phyloP scores from a whole-genome alignment of 2,113 vertebrate species.

The Blennius ocellaris region DNA sequence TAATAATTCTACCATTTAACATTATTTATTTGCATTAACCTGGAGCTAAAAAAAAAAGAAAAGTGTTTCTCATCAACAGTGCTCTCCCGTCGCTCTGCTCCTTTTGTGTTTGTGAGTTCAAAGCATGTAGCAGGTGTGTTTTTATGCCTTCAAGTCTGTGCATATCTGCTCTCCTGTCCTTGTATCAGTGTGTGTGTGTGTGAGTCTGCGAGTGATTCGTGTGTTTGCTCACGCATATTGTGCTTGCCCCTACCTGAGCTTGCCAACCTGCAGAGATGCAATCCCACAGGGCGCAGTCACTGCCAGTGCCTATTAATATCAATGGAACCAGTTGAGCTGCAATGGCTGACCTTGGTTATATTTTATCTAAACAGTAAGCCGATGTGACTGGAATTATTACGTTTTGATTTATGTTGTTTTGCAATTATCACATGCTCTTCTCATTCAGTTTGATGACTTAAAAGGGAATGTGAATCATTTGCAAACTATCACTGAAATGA shows the following conservation, averaged over 20 bases:
- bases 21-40: no score
- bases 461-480: background rate
- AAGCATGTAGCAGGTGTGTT: background rate
- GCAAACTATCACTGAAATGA: background rate
- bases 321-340: constrained; percentile 58
- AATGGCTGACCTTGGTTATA: constrained; percentile 61
- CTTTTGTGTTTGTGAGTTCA: background rate
- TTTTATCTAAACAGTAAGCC: constrained; percentile 38
- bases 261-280: constrained; percentile 65
- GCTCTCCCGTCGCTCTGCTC: no score
- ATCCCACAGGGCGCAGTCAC: constrained; percentile 56
- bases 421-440: no score
- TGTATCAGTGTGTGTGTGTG: constrained; percentile 1
- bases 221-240: constrained; percentile 16
- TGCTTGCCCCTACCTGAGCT: constrained; percentile 51
- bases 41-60: no score
- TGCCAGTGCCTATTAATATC: constrained; percentile 69
- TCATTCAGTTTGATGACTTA: no score
- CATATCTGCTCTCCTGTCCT: background rate
- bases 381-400: background rate
- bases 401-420: background rate
- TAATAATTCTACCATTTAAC: no score
- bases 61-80: no score
- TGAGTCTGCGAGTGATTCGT: constrained; percentile 1
- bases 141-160: background rate